Evolutionary conservation across 2,113 vertebrate species (phyloP), one percentile per base, ranked within the genome.

Genomic region (Rutilus rutilus): DNA sequence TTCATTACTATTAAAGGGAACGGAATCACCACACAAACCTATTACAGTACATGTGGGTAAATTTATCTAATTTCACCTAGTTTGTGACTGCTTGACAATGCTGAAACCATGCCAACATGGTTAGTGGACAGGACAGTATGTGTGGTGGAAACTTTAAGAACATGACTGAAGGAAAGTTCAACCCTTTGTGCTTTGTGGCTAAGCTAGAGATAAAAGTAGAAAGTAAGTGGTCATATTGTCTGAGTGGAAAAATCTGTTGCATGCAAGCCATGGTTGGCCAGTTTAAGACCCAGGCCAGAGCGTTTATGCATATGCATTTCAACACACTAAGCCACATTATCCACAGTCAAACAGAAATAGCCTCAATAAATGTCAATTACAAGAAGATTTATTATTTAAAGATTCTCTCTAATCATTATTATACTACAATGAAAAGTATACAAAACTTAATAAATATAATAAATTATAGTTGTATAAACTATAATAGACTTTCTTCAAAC

Each of bases 111-210:
- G 69, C 9, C 21, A 60, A 54, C 14, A 80, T 10, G 45, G 79
- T 82, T 64, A 33, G 59, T 82, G 42, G 39, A 82, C 79, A 80
- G 64, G 80, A 82, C 27, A 67, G 19, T 54, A 21, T 30, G 47
- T 81, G 64, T 52, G 62, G 27, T 69, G 80, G 80, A 82, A 42
- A 59, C 21, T 27, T 78, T 45, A 50, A 36, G 19, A 87, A 60
- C 17, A 7, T 45, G 71, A 85, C 69, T 45, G 77, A 76, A 81
- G 87, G 83, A 88, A 88, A 82, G 71, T 77, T 87, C n/a, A 57
- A 59, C 47, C 21, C 33, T 33, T 2, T 73, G 47, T 9, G 14
- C 19, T 78, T 85, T 85, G 84, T 69, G 84, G 75, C 33, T n/a
- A 23, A 67, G 75, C 45, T 85, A 36, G 77, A 27, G 45, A 81